phyloP scores from a whole-genome alignment of 92 coral and sea anemone genomes.

The Meandrina meandrites region DNA sequence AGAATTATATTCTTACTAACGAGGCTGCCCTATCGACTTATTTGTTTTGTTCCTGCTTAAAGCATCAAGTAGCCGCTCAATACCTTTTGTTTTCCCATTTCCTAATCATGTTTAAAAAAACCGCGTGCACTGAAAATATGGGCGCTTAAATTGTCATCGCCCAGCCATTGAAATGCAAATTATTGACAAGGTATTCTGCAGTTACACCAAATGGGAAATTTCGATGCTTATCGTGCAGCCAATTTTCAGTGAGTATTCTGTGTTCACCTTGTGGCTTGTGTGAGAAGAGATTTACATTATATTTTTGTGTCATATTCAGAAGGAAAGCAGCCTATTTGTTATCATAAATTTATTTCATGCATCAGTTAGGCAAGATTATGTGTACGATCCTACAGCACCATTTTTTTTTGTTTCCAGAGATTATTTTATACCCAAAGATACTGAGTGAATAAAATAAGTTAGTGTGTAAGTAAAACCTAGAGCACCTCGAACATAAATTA shows the following conservation, averaged over 20 bases:
- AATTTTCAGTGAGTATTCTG: background rate
- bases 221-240: background rate
- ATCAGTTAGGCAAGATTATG: background rate
- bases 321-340: background rate
- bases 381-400: background rate
- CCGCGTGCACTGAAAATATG: background rate
- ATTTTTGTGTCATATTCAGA: background rate
- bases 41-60: background rate
- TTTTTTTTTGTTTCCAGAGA: conserved; percentile 3
- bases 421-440: conserved; percentile 3
- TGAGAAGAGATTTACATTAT: background rate
- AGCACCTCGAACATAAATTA: conserved; percentile 1
- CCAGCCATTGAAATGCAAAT: background rate
- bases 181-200: conserved; percentile 1
- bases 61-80: background rate
- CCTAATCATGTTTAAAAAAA: background rate
- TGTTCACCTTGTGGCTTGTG: background rate
- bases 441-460: background rate
- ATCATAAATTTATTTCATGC: background rate
- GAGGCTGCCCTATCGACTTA: background rate
- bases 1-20: conserved; percentile 8
- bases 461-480: conserved; percentile 16
- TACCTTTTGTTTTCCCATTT: background rate
- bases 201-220: background rate
- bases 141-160: background rate